Base-by-base conservation (phyloP, 2,888 invertebrate genomes). In the Erynnis tages region DNA sequence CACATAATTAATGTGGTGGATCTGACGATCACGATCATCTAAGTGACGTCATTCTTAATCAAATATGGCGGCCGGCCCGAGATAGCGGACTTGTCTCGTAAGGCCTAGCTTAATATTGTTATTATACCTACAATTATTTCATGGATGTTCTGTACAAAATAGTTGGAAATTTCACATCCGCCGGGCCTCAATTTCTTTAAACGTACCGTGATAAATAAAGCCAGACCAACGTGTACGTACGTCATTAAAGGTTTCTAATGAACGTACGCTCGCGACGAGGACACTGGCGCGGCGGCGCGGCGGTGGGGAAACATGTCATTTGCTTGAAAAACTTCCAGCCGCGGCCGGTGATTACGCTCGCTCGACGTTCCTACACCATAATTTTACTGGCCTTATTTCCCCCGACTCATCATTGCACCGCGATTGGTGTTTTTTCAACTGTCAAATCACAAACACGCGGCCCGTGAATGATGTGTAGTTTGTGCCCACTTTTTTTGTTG, bases 261-360 rank as follows among this genome's bases (percentile, higher is more conserved):
- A 58, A 59, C 55, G 52, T 37, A 43, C 46, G 56, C 46, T 52
- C 49, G 54, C 55, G 58, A 55, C 44, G 55, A 50, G 58, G 61
- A 45, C n/a, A n/a, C n/a, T n/a, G n/a, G n/a, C 6, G 6, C 21
- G 21, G 21, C 21, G 3, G 4, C 21, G 21, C 47, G 47, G 25
- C 11, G 55, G 45, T 35, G 40, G 56, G 53, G 63, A 62, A 72
- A 73, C 76, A 64, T 79, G 73, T 79, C 76, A 75, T 75, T 76
- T 67, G 69, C 61, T 63, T 69, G 64, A 69, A 69, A 73, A 76
- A 71, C 67, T 65, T 64, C 69, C 59, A 55, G 59, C 68, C 56
- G 61, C 56, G 59, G 34, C 59, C 61, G 61, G 65, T 76, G 69
- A 76, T 79, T 78, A 76, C 67, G 57, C 59, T 62, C 60, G 61